These are phyloP conservation scores for Formica selysi DNA, from an alignment of 1,140 invertebrate genomes.

Conservation along the genomic window DNA sequence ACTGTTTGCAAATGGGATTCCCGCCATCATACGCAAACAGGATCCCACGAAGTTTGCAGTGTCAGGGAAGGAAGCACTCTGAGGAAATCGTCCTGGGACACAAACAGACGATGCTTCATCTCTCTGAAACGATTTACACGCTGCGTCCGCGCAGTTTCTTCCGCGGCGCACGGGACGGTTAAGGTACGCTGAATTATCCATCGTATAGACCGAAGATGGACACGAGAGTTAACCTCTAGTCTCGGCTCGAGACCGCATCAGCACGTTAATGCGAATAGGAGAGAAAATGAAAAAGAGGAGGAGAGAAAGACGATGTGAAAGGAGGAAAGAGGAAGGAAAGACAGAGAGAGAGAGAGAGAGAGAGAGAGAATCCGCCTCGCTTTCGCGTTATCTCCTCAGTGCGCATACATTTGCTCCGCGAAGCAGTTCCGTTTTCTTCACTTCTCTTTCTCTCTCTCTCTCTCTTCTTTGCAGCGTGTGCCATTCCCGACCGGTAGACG, in stretches of 20 bases:
- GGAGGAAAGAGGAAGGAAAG: not conserved
- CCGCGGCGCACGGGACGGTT: conserved; percentile 70
- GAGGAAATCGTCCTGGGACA: conserved; percentile 52
- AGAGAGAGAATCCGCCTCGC: conserved; percentile 45
- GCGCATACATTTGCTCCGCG: conserved; percentile 79
- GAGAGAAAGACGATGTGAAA: conserved; percentile 31
- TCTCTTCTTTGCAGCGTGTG: conserved; percentile 27
- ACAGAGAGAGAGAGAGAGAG: conserved; percentile 8
- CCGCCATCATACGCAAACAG: conserved; percentile 49
- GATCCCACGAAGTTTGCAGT: conserved; percentile 39
- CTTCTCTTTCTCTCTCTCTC: conserved; percentile 55
- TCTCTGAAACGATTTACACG: conserved; percentile 62
- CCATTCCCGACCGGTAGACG: conserved; percentile 79
- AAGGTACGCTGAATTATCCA: conserved; percentile 80
- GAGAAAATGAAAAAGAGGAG: conserved; percentile 62
- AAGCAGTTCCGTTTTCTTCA: conserved; percentile 79
- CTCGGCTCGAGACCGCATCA: conserved; percentile 72
- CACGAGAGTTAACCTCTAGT: conserved; percentile 78
- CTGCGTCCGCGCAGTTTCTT: conserved; percentile 60
- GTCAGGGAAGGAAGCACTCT: conserved; percentile 16
- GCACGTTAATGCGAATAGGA: conserved; percentile 74
- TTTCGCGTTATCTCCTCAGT: conserved; percentile 78
- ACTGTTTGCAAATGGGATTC: conserved; percentile 35
- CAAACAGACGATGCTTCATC: conserved; percentile 58
- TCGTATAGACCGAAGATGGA: conserved; percentile 77